Evolutionary conservation across 2,113 vertebrate species (phyloP).

Genomic region (Hydropotes inermis): DNA sequence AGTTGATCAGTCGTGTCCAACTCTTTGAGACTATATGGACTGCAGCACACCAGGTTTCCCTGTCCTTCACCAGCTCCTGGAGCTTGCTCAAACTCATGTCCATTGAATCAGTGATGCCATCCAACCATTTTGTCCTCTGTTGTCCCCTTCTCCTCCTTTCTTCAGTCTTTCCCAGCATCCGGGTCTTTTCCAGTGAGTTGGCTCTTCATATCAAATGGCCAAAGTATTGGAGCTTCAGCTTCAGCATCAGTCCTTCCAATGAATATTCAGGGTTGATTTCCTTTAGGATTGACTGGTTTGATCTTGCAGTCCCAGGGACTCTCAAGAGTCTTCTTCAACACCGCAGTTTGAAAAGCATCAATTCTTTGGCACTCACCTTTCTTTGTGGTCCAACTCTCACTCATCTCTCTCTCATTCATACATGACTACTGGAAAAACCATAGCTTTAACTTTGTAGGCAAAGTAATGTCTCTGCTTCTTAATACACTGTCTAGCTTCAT

Average conservation of each 20-base stretch:
- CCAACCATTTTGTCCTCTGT: not conserved
- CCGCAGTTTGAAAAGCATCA: not conserved
- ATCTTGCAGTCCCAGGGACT: not conserved
- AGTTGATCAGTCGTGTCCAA: accelerated
- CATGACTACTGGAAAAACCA: not conserved
- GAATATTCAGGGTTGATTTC: not conserved
- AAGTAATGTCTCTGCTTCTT: not conserved
- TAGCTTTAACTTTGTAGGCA: not conserved
- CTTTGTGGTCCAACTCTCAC: not conserved
- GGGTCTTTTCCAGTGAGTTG: not conserved
- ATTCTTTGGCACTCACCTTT: not conserved
- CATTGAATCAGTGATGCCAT: not conserved
- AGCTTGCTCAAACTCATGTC: not conserved
- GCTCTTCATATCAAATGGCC: not conserved
- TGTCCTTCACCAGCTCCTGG: not conserved
- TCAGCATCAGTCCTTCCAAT: not conserved
- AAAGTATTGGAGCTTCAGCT: not conserved
- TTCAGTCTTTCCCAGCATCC: not conserved
- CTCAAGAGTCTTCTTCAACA: not conserved
- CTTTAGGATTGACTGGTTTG: not conserved
- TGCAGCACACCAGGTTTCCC: not conserved
- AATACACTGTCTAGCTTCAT: not conserved
- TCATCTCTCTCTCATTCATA: not conserved
- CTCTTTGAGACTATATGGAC: not conserved
- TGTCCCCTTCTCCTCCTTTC: not conserved